These are phyloP conservation scores for Halcyon leucocephala DNA, from an alignment of 2,797 vertebrate genomes.

Conservation along the genomic window DNA sequence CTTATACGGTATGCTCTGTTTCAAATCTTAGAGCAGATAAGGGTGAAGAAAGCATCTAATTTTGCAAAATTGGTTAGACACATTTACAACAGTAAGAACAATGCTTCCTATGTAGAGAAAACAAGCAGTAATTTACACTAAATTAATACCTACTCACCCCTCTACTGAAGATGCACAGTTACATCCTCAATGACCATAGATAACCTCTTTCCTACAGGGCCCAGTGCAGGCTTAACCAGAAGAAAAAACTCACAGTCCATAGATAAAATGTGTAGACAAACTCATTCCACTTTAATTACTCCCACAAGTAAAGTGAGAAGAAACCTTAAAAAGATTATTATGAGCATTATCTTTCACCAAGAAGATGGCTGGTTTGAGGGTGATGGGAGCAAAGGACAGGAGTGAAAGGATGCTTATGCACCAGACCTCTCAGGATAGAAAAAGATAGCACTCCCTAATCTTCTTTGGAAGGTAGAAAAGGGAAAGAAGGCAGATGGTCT, in stretches of 20 bases:
- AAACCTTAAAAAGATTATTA: background rate
- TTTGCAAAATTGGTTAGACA: background rate
- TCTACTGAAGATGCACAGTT: background rate
- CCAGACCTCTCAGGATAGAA: background rate
- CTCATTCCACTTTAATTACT: background rate
- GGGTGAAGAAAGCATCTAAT: background rate
- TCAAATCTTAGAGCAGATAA: background rate
- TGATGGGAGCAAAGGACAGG: fast-evolving
- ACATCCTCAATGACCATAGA: background rate
- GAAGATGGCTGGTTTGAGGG: fast-evolving
- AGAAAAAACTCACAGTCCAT: background rate
- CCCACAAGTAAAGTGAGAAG: background rate
- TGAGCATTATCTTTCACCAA: background rate
- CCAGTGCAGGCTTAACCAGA: background rate
- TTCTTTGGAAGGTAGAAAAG: background rate
- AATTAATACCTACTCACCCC: background rate
- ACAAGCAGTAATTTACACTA: background rate
- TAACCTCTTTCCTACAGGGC: background rate
- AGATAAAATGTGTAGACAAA: fast-evolving
- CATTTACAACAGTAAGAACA: background rate
- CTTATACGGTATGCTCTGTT: background rate
- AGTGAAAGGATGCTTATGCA: background rate
- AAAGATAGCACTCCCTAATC: background rate
- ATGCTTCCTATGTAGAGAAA: background rate
- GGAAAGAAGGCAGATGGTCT: background rate